These are phyloP conservation scores for Mesocricetus auratus DNA, from an alignment of 2,113 vertebrate genomes.

Conservation along the genomic window DNA sequence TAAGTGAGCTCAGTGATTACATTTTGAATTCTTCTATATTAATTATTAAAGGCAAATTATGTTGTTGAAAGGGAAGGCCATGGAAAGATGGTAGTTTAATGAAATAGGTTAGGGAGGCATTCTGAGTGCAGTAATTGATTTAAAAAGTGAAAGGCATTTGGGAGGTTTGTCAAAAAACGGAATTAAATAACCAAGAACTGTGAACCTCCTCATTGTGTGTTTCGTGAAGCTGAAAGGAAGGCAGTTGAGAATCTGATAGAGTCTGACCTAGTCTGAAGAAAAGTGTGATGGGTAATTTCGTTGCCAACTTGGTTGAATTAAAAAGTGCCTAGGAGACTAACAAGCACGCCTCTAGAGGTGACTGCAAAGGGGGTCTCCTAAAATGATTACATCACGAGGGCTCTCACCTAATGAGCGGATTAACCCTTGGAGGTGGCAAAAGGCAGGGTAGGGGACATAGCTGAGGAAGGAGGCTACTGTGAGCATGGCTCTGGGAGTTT, in stretches of 20 bases:
- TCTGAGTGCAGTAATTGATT: slow-evolving; percentile 68
- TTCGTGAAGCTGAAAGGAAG: slow-evolving; percentile 10
- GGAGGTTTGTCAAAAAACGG: slow-evolving; percentile 68
- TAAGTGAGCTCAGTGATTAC: slow-evolving; percentile 74
- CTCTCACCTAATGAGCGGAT: not conserved
- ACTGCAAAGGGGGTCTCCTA: not conserved
- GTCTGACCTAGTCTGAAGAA: not conserved
- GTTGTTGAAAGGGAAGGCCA: slow-evolving; percentile 73
- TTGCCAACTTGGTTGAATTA: not conserved
- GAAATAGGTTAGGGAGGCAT: slow-evolving; percentile 67
- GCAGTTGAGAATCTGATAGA: not conserved
- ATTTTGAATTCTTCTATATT: slow-evolving; percentile 81
- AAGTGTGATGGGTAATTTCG: not conserved
- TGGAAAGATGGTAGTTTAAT: slow-evolving; percentile 72
- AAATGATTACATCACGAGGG: not conserved
- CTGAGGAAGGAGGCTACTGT: not conserved
- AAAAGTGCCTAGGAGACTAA: not conserved
- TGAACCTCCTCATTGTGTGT: not conserved
- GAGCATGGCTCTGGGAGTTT: not conserved
- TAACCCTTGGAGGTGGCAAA: not conserved
- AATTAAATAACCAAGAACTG: slow-evolving; percentile 52
- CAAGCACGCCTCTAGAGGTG: not conserved
- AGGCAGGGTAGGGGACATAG: not conserved
- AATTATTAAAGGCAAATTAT: slow-evolving; percentile 81
- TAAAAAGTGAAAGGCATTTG: slow-evolving; percentile 67